Conservation (phyloP, 2,888 invertebrate genomes). For the Pachliopta kotzebuea region DNA sequence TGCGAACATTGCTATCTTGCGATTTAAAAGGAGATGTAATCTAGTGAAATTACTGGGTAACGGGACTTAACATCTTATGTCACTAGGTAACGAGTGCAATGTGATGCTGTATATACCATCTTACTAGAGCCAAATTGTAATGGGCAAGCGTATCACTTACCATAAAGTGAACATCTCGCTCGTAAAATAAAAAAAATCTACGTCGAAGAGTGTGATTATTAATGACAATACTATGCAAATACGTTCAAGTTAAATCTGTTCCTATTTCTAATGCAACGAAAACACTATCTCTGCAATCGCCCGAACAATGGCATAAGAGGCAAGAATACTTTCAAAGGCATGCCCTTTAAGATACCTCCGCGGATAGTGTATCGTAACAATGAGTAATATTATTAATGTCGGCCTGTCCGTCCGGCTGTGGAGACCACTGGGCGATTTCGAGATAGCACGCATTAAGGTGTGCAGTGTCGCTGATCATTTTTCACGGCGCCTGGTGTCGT, state of each 20-base stretch:
- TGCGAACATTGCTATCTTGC: too few relatives aligned
- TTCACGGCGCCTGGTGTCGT: constrained; percentile 37
- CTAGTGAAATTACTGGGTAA: too few relatives aligned
- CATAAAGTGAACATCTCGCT: too few relatives aligned
- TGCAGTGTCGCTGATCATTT: constrained; percentile 49
- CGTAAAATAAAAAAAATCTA: not conserved
- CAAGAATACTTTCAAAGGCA: constrained; percentile 40
- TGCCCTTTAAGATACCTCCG: constrained; percentile 48
- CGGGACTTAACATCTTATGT: too few relatives aligned
- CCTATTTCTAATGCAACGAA: constrained; percentile 4
- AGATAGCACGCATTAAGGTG: constrained; percentile 72
- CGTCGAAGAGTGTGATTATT: not conserved
- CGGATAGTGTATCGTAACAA: constrained; percentile 54
- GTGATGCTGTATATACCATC: too few relatives aligned
- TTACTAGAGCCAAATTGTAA: too few relatives aligned
- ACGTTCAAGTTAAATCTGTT: not conserved
- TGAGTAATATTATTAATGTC: constrained; percentile 76
- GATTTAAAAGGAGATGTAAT: too few relatives aligned
- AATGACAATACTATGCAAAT: not conserved
- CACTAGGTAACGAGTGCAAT: too few relatives aligned
- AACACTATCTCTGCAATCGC: constrained; percentile 12
- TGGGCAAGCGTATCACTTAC: too few relatives aligned
- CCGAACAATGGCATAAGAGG: constrained; percentile 25
- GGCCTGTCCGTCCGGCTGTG: constrained; percentile 61
- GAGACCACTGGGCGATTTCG: constrained; percentile 45